Conservation (phyloP, 2,888 invertebrate genomes). For the Tinea semifulvella region DNA sequence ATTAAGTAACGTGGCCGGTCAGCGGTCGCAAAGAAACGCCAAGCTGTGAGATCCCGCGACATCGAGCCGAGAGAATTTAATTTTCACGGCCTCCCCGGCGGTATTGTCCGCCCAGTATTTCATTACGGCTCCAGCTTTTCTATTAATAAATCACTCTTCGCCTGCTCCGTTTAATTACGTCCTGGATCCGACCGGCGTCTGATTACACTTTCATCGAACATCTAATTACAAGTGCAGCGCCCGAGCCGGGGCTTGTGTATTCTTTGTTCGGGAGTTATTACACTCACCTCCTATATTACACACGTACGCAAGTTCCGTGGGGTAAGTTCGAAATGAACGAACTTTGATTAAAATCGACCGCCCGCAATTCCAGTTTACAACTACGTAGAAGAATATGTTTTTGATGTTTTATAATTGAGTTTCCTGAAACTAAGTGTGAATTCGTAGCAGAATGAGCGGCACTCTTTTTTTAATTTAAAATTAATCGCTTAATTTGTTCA, state of each 20-base stretch:
- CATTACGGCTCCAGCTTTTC: conserved; percentile 65
- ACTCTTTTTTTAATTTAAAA: conserved; percentile 5
- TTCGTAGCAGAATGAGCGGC: neutral
- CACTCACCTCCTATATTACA: conserved; percentile 45
- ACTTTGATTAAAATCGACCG: conserved; percentile 57
- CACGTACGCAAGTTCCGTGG: conserved; percentile 34
- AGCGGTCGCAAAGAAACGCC: conserved; percentile 42
- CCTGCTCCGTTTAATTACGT: conserved; percentile 64
- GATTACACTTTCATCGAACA: conserved; percentile 68
- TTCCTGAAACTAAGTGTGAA: neutral
- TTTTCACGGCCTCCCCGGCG: conserved; percentile 51
- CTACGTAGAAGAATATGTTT: conserved; percentile 1
- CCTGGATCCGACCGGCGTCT: conserved; percentile 60
- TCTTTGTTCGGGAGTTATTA: conserved; percentile 35
- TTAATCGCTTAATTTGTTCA: conserved; percentile 1
- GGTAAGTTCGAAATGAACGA: conserved; percentile 51
- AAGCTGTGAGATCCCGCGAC: conserved; percentile 28
- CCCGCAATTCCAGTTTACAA: conserved; percentile 27
- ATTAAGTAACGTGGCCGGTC: conserved; percentile 38
- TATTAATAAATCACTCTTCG: conserved; percentile 68
- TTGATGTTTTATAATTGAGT: conserved; percentile 9
- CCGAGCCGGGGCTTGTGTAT: conserved; percentile 48
- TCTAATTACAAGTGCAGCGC: conserved; percentile 62
- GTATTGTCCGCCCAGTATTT: conserved; percentile 66
- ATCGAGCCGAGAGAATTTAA: conserved; percentile 51